phyloP scores from a whole-genome alignment of 2,888 invertebrate species.

The Brachylomia viminalis region DNA sequence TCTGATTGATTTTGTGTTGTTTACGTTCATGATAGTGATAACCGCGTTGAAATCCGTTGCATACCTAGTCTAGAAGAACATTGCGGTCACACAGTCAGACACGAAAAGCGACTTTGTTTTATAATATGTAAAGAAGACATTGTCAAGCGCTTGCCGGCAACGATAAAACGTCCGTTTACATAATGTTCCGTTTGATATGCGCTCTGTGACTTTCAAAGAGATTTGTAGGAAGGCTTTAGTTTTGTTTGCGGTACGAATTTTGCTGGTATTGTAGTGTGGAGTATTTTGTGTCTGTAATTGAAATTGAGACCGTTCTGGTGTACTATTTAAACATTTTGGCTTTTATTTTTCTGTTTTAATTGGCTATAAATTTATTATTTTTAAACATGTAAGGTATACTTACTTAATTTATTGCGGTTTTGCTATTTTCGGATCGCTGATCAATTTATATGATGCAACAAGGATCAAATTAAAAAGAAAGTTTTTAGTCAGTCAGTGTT shows the following conservation, averaged over 20 bases:
- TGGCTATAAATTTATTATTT: too few species aligned
- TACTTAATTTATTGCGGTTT: too few species aligned
- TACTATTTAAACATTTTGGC: too few species aligned
- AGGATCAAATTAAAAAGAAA: not conserved
- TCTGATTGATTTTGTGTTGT: too few species aligned
- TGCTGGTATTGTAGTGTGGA: constrained; percentile 23
- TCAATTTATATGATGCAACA: not conserved
- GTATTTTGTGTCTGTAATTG: constrained; percentile 31
- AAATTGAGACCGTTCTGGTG: constrained; percentile 3
- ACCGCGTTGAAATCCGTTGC: not conserved
- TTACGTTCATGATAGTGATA: not conserved
- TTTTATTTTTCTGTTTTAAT: too few species aligned
- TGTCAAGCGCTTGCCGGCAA: constrained; percentile 6
- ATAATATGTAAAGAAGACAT: not conserved
- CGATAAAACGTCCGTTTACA: constrained; percentile 47
- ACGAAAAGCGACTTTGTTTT: not conserved
- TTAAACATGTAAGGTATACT: not conserved
- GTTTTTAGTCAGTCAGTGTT: not conserved
- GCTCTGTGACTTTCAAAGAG: constrained; percentile 40
- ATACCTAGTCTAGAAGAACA: not conserved
- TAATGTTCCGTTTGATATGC: constrained; percentile 39
- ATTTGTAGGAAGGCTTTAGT: constrained; percentile 41
- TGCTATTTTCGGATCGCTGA: not conserved
- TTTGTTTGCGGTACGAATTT: constrained; percentile 38
- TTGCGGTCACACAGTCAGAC: not conserved